Evolutionary conservation across 1,140 invertebrate genomes (phyloP), one percentile per base, ranked within the genome.

Genomic region (Aricia agestis): DNA sequence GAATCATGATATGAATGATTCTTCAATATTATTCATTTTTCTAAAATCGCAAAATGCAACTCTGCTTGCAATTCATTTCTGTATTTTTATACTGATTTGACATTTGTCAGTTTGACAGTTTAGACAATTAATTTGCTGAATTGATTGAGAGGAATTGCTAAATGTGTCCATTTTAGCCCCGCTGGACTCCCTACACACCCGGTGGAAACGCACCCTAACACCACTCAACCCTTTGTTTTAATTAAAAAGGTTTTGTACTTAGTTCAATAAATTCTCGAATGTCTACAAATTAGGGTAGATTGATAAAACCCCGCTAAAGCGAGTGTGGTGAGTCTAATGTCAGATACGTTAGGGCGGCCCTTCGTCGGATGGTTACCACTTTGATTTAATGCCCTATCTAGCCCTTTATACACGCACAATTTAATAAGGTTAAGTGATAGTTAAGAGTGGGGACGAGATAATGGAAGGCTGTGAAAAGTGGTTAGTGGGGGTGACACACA

Each of bases 281-380:
- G 59, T 63, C 59, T 63, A 63, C 59, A 63, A 63, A 63, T 63
- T 18, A 63, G 59, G 59, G 59, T 63, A 63, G 59, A 63, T 63
- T 19, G 59, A 63, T 63, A 63, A 63, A 63, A 63, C 19, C 18
- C 59, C 59, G 59, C 59, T 7, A 63, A 52, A 19, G 59, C 59
- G 59, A 52, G 45, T 11, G 59, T 11, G 59, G 59, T 19, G 0
- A 17, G 19, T 19, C 18, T 63, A 63, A 63, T 63, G 59, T 19
- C 59, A 63, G 59, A 25, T 25, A 63, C 18, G 59, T 63, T 63
- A 63, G 18, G 10, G 18, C n/a, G 59, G 59, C 6, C n/a, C n/a
- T 63, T 17, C 59, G 10, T 19, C 19, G 59, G 5, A 18, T 19
- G 18, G 59, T 19, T 63, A 63, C 59, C 59, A 63, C 59, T 63